Evolutionary conservation across 2,888 invertebrate genomes (phyloP), one percentile per base, ranked within the genome.

Genomic region (Icerya purchasi): DNA sequence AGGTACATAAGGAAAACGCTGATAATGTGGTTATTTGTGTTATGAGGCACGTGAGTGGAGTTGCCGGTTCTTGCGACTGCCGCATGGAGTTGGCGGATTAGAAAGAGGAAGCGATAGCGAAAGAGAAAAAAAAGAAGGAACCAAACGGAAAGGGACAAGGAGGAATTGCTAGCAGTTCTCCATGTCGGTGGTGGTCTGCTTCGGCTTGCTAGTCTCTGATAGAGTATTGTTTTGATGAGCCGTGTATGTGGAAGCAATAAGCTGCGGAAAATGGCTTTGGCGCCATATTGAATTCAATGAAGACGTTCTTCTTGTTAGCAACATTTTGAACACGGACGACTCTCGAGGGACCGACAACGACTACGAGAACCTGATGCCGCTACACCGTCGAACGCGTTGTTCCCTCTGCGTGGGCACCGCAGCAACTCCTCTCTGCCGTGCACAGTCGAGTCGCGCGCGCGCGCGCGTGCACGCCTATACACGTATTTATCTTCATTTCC

Each of bases 241-340:
- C 62, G 65, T 64, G 65, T 65, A 66, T 65, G 65, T 65, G 64
- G 64, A 66, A 66, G 64, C 65, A 66, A 66, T 66, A 66, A 65
- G 66, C 63, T 65, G 65, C 56, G 60, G 56, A 60, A 62, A 62
- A 63, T 62, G 64, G 63, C 66, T 65, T 62, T 62, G 64, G 63
- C 66, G 66, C 66, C 66, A 66, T 66, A 66, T 66, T 66, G 66
- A 65, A 64, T 63, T 63, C 64, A 64, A 66, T 66, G 66, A 66
- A 65, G 65, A 65, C 65, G 65, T 66, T 61, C 55, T 59, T 23
- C 53, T 55, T 61, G 21, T 51, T 51, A 51, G 60, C 56, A 36
- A 14, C 14, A 36, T 14, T 36, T 36, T 36, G 36, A 36, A 36
- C 36, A 36, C 36, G 14, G 36, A 36, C 36, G 36, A 36, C 36